Percentiles rank a stretch among this genome's conserved stretches.
Evolutionary conservation across 2,797 vertebrate species (phyloP).

Genomic region (Phaenicophaeus curvirostris): DNA sequence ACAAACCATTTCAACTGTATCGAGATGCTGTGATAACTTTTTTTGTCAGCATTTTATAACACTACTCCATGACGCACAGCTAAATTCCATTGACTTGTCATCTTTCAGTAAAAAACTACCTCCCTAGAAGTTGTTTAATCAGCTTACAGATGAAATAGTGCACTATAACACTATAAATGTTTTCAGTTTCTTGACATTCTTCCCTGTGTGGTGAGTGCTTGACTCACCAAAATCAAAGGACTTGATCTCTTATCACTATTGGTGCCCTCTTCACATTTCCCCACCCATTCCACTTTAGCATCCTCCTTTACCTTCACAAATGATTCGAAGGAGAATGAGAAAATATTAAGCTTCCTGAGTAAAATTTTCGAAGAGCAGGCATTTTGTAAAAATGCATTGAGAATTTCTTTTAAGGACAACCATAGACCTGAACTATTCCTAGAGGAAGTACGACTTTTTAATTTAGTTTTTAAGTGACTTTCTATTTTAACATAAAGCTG

Average conservation of each 20-base stretch:
- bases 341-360: background rate
- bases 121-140: slow-evolving; percentile 10
- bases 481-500: background rate
- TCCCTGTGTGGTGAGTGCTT: background rate
- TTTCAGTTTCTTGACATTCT: background rate
- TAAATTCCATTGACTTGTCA: background rate
- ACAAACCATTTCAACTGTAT: background rate
- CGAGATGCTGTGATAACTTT: background rate
- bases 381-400: background rate
- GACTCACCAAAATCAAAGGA: background rate
- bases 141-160: background rate
- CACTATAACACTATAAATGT: background rate
- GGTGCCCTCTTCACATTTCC: background rate
- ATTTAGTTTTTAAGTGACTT: background rate
- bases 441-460: background rate
- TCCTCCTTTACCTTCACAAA: background rate
- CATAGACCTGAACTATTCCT: background rate
- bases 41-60: slow-evolving; percentile 3
- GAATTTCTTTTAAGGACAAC: background rate
- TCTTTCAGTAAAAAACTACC: background rate
- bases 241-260: background rate
- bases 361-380: background rate
- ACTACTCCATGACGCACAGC: background rate
- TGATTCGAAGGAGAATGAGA: background rate
- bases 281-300: background rate